Evolutionary conservation across 2,113 vertebrate species (phyloP), one percentile per base, ranked within the genome.

Genomic region (Tiliqua scincoides): DNA sequence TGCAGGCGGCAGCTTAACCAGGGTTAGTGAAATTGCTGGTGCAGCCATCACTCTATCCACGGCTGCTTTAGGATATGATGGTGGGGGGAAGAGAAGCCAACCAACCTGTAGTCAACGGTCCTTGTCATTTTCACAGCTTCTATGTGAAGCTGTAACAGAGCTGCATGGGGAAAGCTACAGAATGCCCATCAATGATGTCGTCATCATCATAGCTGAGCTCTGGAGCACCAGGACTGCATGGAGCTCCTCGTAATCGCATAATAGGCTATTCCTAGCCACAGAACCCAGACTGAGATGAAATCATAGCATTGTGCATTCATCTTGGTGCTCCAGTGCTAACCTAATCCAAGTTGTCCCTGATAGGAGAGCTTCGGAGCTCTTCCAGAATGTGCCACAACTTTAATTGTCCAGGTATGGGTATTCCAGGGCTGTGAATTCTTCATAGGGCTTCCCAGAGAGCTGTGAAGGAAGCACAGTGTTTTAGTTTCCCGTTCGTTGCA

Each of bases 401-500:
- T 9, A 63, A 30, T 18, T 1, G 0, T 20, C 4, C 35, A 7
- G 52, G 2, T 3, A 37, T 12, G 3, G 25, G 15, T 9, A 14
- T 57, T 83, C 80, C 15, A 27, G 52, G 18, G 52, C 23, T 83
- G 14, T 5, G 57, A 4, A 30, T 67, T n/a, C n/a, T 0, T 17
- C 15, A 57, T 9, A 20, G 68, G n/a, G 21, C 6, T 59, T 57
- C 7, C 1, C 14, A 10, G 43, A 27, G 6, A n/a, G 20, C 18
- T 15, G 23, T 65, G 85, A 76, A 78, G 54, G 89, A 85, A 67
- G 84, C 83, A 76, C 10, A 0, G 11, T 82, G 85, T 11, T 89
- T 10, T 91, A 91, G 74, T 68, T 65, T 71, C 14, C 6, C 75
- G 87, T 20, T 84, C 87, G 7, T 91, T 54, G 84, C 88, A 71